phyloP scores from a whole-genome alignment of 2,113 vertebrate species.

The Carollia perspicillata region DNA sequence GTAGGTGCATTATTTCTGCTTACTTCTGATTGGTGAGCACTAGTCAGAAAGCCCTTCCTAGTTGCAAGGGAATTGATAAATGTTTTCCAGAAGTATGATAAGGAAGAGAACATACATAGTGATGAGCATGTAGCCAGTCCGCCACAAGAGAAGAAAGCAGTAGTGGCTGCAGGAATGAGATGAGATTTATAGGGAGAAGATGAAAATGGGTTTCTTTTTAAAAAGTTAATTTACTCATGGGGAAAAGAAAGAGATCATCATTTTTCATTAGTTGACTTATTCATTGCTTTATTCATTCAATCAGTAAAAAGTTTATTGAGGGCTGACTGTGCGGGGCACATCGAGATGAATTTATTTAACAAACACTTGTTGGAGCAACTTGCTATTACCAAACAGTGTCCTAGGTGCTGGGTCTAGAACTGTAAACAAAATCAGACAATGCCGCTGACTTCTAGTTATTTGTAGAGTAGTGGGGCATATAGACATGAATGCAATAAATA shows the following conservation, averaged over 20 bases:
- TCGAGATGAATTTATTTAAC: background rate
- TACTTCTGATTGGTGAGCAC: background rate
- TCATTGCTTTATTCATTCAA: background rate
- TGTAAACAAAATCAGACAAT: background rate
- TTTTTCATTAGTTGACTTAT: background rate
- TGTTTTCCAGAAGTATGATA: background rate
- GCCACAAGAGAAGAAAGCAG: background rate
- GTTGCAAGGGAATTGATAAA: background rate
- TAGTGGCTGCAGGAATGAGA: background rate
- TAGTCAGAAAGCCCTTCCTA: background rate
- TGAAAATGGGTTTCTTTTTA: background rate
- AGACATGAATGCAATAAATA: background rate
- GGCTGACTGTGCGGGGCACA: background rate
- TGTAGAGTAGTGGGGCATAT: background rate
- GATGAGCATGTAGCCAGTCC: background rate
- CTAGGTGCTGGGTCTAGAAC: background rate
- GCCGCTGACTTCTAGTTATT: background rate
- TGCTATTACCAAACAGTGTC: background rate
- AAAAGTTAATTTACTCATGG: slow-evolving; percentile 9
- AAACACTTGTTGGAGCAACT: background rate
- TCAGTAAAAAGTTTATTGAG: background rate
- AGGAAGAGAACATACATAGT: background rate
- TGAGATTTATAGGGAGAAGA: background rate
- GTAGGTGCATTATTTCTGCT: background rate
- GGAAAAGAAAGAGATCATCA: background rate